Base-by-base conservation (phyloP, 2,888 invertebrate genomes). In the Heteromurus nitidus region DNA sequence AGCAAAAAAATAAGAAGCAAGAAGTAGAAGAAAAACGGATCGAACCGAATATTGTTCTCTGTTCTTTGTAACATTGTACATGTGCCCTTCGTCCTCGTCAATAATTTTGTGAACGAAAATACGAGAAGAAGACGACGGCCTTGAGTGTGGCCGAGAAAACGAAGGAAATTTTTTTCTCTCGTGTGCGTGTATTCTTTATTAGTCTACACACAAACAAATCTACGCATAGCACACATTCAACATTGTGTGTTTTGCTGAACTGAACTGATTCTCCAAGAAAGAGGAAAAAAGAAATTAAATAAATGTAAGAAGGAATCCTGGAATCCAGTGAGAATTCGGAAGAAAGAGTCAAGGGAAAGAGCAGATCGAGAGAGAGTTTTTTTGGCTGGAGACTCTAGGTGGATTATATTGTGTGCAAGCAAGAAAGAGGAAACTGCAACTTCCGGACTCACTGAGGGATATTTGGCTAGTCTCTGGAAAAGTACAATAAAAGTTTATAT, bases 271-370 rank as follows among this genome's bases (percentile, higher is more conserved):
- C 62, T 22, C n/a, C 44, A 62, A 73, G 47, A 73, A 62, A 73
- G 62, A 73, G 60, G 60, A 73, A 73, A 62, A 73, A 62, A 73
- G 73, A 73, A 73, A 73, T 73, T 73, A 73, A 73, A 73, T 73
- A 73, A 50, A 36, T 73, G 31, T 53, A 18, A 22, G 18, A 18
- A 18, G n/a, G 20, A n/a, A 3, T 16, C 9, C 16, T 50, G 50
- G 50, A 50, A 50, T n/a, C n/a, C n/a, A n/a, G n/a, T n/a, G n/a
- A n/a, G n/a, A n/a, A n/a, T n/a, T n/a, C n/a, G 28, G 20, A 36
- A 58, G 58, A 18, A 70, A 28, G 44, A 47, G 13, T 24, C 26
- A 53, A 53, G 58, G 58, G 58, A 58, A 26, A 26, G 24, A 24
- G 28, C 16, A 22, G 24, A 55, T 5, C 24, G 20, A 58, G 58